Percentiles rank a stretch among this genome's conserved stretches.
Evolutionary conservation across 1,140 invertebrate genomes (phyloP).

Genomic region (Nasonia giraulti): DNA sequence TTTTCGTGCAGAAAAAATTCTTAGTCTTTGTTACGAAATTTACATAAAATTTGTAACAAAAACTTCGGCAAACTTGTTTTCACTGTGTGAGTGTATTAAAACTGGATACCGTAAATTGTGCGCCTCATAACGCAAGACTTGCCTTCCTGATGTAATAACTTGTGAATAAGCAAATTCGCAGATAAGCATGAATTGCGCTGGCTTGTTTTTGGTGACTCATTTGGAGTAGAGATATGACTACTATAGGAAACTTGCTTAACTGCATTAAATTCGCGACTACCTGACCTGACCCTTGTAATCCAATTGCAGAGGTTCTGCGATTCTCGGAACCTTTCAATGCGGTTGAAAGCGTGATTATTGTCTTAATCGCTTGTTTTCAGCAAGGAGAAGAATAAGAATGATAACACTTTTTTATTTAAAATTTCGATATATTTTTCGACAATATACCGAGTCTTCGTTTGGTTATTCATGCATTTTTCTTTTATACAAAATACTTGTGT

Average conservation of each 20-base stretch:
- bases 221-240: neutral
- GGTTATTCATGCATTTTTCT: conserved; percentile 21
- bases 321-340: no score
- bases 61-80: no score
- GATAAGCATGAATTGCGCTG: neutral
- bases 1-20: no score
- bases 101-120: no score
- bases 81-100: no score
- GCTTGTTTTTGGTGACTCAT: neutral
- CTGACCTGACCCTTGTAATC: no score
- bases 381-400: neutral
- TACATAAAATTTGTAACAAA: no score
- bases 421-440: conserved; percentile 45
- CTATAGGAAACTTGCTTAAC: no score
- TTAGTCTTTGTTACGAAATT: no score
- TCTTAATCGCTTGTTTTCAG: neutral
- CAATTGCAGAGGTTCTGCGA: no score
- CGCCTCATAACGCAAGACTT: no score
- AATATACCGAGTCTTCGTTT: conserved; percentile 42
- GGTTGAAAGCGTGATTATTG: neutral
- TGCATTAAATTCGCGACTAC: no score
- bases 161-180: neutral
- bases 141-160: neutral
- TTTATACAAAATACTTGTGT: conserved; percentile 48
- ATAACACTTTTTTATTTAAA: conserved; percentile 33